phyloP scores from a whole-genome alignment of 2,113 vertebrate genomes.

The Cnemophilus loriae region DNA sequence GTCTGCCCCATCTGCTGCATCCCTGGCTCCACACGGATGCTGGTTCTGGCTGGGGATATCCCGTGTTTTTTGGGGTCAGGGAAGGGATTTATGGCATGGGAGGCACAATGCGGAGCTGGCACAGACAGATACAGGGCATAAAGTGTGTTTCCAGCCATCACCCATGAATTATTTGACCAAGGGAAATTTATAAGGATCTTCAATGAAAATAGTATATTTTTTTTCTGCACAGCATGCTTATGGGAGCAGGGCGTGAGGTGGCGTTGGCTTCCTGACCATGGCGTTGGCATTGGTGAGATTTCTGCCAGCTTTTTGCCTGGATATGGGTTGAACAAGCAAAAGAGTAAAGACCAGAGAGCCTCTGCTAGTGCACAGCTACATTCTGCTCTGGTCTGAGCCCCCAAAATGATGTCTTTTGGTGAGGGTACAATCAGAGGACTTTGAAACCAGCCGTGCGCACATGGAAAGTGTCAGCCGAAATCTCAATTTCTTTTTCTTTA shows the following conservation, averaged over 20 bases:
- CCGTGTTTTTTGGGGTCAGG: accelerated
- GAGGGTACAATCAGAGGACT: not conserved
- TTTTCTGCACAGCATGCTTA: not conserved
- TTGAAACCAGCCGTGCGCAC: accelerated
- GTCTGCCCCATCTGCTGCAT: not conserved
- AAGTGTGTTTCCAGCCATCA: not conserved
- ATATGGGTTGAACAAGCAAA: accelerated
- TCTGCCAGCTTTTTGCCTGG: not conserved
- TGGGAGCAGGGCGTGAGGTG: not conserved
- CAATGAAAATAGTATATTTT: not conserved
- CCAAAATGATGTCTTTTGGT: accelerated
- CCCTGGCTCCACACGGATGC: not conserved
- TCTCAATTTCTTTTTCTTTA: not conserved
- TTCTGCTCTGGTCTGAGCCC: not conserved
- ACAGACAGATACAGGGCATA: not conserved
- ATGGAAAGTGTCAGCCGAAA: not conserved
- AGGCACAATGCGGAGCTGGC: not conserved
- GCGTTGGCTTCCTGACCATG: accelerated
- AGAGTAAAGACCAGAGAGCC: not conserved
- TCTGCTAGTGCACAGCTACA: not conserved
- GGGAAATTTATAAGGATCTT: not conserved
- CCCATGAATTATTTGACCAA: not conserved
- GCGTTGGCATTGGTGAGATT: not conserved
- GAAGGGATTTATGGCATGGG: not conserved
- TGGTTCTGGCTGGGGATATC: not conserved